A percentile compares a stretch with the other conserved stretches of the same genome.
Conservation (phyloP, 2,888 invertebrate species). For the Catocala fraxini region DNA sequence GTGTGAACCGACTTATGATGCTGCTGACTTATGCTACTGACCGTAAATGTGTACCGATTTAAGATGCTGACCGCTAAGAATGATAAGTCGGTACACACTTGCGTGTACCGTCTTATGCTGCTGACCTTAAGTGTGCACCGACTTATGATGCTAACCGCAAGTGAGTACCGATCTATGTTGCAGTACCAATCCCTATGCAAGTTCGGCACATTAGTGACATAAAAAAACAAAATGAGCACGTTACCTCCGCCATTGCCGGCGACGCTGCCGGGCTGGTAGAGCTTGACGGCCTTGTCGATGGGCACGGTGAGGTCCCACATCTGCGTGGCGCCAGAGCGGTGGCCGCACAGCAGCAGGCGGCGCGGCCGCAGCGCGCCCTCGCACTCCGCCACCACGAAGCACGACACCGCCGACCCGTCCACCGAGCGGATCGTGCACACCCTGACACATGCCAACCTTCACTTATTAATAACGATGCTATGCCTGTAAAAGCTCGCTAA, state of each 20-base stretch:
- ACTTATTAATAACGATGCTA: too few relatives aligned
- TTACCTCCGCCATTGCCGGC: constrained; percentile 45
- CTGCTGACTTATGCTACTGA: too few relatives aligned
- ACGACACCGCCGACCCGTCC: constrained; percentile 97
- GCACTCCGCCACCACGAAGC: constrained; percentile 99
- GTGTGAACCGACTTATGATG: too few relatives aligned
- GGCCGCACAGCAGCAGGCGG: constrained; percentile 96
- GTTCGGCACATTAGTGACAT: not conserved
- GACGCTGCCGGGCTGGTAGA: constrained; percentile 40
- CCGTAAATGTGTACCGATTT: too few relatives aligned
- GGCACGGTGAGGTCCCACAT: constrained; percentile 99
- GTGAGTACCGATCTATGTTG: too few relatives aligned
- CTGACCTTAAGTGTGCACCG: too few relatives aligned
- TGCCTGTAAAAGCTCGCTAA: too few relatives aligned
- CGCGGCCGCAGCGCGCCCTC: constrained; percentile 97
- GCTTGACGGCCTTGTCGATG: constrained; percentile 90
- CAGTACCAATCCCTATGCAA: too few relatives aligned
- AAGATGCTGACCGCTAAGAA: too few relatives aligned
- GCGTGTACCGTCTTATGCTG: too few relatives aligned
- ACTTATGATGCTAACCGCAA: too few relatives aligned
- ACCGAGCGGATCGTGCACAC: constrained; percentile 98
- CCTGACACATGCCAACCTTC: constrained; percentile 73
- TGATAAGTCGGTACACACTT: too few relatives aligned
- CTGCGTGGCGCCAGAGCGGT: constrained; percentile 96
- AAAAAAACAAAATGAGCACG: not conserved